Evolutionary conservation across 2,113 vertebrate genomes (phyloP), one percentile per base, ranked within the genome.

Genomic region (Mormyrus lacerda): DNA sequence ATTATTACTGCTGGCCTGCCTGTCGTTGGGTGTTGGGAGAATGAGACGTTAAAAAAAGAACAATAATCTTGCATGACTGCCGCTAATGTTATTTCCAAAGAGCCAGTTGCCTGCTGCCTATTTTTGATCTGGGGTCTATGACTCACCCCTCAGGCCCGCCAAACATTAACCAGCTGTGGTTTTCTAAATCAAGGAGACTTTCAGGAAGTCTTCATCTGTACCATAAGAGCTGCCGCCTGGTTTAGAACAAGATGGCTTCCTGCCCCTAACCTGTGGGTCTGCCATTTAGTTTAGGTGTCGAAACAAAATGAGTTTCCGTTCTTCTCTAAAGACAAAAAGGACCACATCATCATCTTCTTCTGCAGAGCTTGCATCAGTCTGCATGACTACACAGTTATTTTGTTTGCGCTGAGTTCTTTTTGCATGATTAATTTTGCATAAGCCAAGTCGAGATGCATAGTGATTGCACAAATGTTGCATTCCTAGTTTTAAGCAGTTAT

Each of bases 101-200:
- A 7, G 85, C 27, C n/a, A 44, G 87, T 87, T 19, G 17, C 48
- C 88, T 39, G 48, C 76, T 50, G 88, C 73, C 73, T 83, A 42
- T 50, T 83, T 79, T 35, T 83, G 50, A 42, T 55, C 76, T 17
- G 48, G 48, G 45, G 27, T 1, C 35, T 51, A 17, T 89, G 88
- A 89, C 79, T 89, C 88, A 89, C 50, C 48, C 47, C 35, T 51
- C 73, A 17, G 35, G 17, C 45, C 11, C 35, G 35, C 31, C 7
- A 65, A 65, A n/a, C 76, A 42, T 89, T 58, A 83, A 24, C 48
- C 48, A 42, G 31, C 48, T 83, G 69, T 84, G 50, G 51, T 58
- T 89, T 89, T 89, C 73, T n/a, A 53, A 53, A 53, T 27, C 27
- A 45, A 65, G 87, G 35, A 61, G 87, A 24, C 19, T 84, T 84